Evolutionary conservation across 2,797 vertebrate species (phyloP).

Genomic region (Acanthurus tractus): DNA sequence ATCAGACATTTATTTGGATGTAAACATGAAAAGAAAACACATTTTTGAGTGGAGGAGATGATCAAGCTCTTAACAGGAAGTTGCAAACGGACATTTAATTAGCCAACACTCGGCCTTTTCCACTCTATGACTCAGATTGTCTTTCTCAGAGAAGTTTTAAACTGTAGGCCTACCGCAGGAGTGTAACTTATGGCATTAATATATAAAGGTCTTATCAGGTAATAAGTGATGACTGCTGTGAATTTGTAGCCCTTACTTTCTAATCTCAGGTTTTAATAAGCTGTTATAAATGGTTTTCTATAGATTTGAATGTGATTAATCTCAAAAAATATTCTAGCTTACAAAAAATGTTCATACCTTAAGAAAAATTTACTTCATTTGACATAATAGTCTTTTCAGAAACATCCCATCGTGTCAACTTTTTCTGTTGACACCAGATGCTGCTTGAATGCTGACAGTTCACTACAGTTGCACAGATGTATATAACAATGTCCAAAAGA

Average conservation of each 20-base stretch:
- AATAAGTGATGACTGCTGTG: conserved; percentile 7
- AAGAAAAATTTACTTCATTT: conserved; percentile 57
- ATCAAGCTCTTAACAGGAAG: conserved; percentile 31
- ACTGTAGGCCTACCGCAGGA: background rate
- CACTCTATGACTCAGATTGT: background rate
- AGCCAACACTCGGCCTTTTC: conserved; percentile 9
- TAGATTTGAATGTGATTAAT: conserved; percentile 10
- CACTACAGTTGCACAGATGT: conserved; percentile 4
- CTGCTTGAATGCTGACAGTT: conserved; percentile 24
- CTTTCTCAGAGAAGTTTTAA: conserved; percentile 25
- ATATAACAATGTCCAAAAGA: conserved; percentile 38
- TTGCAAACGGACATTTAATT: conserved; percentile 24
- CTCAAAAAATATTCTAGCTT: background rate
- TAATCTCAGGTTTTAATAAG: conserved; percentile 58
- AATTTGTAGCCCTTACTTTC: conserved; percentile 11
- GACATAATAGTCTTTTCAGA: conserved; percentile 37
- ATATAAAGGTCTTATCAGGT: conserved; percentile 13
- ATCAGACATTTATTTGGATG: too few relatives aligned
- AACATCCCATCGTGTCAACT: conserved; percentile 29
- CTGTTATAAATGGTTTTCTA: conserved; percentile 16
- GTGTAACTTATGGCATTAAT: conserved; percentile 13
- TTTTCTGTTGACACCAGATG: conserved; percentile 32
- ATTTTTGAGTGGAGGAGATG: too few relatives aligned
- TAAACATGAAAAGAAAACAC: too few relatives aligned
- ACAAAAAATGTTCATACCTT: conserved; percentile 24